phyloP scores from a whole-genome alignment of 2,113 vertebrate genomes.

The Scomber scombrus region DNA sequence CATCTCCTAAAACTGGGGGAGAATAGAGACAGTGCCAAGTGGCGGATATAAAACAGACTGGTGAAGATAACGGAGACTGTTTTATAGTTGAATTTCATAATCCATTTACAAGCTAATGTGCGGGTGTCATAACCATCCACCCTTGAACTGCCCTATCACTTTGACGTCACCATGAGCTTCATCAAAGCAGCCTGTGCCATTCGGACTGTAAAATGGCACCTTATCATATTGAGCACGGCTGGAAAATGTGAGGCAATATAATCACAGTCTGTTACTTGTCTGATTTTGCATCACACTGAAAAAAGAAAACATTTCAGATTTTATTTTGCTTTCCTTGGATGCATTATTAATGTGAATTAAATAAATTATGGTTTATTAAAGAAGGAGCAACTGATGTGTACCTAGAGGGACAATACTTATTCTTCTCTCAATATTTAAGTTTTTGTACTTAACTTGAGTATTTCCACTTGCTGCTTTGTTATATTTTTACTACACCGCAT shows the following conservation, averaged over 20 bases:
- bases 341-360: not conserved
- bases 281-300: not conserved
- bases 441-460: no score
- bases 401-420: no score
- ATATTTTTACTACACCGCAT: not conserved
- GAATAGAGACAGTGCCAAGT: not conserved
- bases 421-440: not conserved
- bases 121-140: conserved; percentile 53
- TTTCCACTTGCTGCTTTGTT: no score
- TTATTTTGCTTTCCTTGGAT: not conserved
- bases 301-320: not conserved
- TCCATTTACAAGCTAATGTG: conserved; percentile 41
- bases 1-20: not conserved
- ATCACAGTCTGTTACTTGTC: not conserved
- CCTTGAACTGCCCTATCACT: conserved; percentile 63
- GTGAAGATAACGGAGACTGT: not conserved
- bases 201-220: not conserved
- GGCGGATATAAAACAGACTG: not conserved
- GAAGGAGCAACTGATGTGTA: not conserved
- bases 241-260: not conserved
- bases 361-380: not conserved
- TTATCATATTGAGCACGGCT: conserved; percentile 14
- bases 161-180: conserved; percentile 44
- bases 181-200: not conserved
- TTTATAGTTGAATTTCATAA: conserved; percentile 23